phyloP scores from a whole-genome alignment of 2,888 invertebrate species.

The Apocheima hispidaria region DNA sequence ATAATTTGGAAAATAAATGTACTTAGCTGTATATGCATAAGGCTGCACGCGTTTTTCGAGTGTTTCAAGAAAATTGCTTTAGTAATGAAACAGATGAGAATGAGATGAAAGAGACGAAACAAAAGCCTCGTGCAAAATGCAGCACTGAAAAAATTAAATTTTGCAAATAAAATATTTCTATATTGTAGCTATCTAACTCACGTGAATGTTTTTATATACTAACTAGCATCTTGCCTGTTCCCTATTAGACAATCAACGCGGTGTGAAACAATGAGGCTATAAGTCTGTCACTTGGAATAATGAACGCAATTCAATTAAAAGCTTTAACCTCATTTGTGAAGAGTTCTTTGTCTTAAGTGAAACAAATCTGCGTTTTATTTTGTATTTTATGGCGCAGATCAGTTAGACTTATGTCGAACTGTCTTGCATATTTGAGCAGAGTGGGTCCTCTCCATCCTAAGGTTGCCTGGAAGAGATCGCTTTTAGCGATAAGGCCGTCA shows the following conservation, averaged over 20 bases:
- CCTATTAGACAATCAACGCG: slow-evolving; percentile 25
- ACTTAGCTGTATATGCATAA: not conserved
- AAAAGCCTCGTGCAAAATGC: too few species aligned
- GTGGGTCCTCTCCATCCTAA: too few species aligned
- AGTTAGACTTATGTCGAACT: not conserved
- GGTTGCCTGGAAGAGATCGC: too few species aligned
- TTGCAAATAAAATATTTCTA: too few species aligned
- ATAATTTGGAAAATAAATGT: not conserved
- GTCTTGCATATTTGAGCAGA: too few species aligned
- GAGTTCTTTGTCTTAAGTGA: slow-evolving; percentile 36
- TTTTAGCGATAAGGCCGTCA: too few species aligned
- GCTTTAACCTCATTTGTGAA: slow-evolving; percentile 38
- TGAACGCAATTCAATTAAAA: slow-evolving; percentile 40
- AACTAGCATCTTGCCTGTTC: slow-evolving; percentile 23
- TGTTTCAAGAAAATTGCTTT: too few species aligned
- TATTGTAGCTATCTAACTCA: not conserved
- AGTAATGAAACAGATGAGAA: too few species aligned
- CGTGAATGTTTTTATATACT: slow-evolving; percentile 13
- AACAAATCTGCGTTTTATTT: slow-evolving; percentile 15
- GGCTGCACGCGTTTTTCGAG: not conserved
- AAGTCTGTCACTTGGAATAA: slow-evolving; percentile 42
- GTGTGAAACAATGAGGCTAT: slow-evolving; percentile 39
- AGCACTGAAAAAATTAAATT: too few species aligned
- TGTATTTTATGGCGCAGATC: not conserved
- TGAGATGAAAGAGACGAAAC: too few species aligned